Evolutionary conservation across 2,888 invertebrate genomes (phyloP), one percentile per base, ranked within the genome.

Genomic region (Caenorhabditis uteleia): DNA sequence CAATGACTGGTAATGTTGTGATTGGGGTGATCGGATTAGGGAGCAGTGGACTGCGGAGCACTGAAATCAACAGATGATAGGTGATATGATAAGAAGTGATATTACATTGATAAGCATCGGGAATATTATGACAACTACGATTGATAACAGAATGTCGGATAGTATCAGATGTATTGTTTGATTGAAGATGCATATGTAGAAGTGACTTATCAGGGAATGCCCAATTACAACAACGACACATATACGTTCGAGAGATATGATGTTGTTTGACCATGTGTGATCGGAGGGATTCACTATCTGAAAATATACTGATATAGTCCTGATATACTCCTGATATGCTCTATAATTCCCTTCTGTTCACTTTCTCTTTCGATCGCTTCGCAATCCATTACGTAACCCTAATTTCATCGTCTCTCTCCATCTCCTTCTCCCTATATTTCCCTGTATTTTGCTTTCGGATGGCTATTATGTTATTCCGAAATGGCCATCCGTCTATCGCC

Each of bases 151-250:
- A 29, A 21, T 50, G 55, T 7, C 40, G 50, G 2, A 54, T 18
- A 8, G 26, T n/a, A 0, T 49, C 45, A 3, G 42, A 25, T 6
- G 42, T 25, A n/a, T n/a, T n/a, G n/a, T n/a, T n/a, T 43, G 42
- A 16, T 16, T 43, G 42, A 43, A 79, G 70, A 54, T 80, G 80
- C 34, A 78, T 68, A 53, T 80, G 79, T 12, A 80, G 73, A 20
- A 61, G 60, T 0, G 77, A 75, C 49, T 80, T 80, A 66, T 80
- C 80, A 7, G 80, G 77, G 39, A 80, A 80, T 2, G 80, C 80
- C 79, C 79, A 82, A 62, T 82, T 82, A 57, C 83, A 83, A 53
- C 83, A 83, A 7, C 82, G 72, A 64, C 83, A 83, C 78, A 83
- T 81, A 73, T 81, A 83, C 78, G 80, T 82, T 42, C 83, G 70